phyloP scores from a whole-genome alignment of 2,797 vertebrate species.

The Eremophila alpestris region DNA sequence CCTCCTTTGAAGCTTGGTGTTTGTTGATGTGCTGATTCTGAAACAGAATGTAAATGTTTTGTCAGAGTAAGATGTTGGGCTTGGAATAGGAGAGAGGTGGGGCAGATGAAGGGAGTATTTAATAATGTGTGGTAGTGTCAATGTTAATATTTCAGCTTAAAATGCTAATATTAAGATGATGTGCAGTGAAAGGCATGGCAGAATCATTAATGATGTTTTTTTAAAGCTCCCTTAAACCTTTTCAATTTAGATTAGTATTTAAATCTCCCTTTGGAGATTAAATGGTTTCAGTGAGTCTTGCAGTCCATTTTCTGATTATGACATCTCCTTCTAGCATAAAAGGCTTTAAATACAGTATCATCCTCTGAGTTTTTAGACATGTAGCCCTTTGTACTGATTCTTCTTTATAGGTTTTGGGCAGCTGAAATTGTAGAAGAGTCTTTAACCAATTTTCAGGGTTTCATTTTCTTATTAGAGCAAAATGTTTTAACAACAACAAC shows the following conservation, averaged over 20 bases:
- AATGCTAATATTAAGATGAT: not conserved
- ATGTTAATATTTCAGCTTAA: not conserved
- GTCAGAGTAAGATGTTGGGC: not conserved
- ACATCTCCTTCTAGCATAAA: not conserved
- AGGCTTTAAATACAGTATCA: constrained; percentile 9
- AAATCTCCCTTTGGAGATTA: constrained; percentile 51
- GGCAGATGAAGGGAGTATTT: not conserved
- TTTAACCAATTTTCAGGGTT: not conserved
- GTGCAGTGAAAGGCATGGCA: not conserved
- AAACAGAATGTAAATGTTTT: not conserved
- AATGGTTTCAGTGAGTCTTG: constrained; percentile 18
- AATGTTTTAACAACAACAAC: not conserved
- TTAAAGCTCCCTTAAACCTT: constrained; percentile 37
- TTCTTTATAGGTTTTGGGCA: not conserved
- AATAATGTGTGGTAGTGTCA: not conserved
- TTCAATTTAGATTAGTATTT: constrained; percentile 61
- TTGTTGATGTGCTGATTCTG: not conserved
- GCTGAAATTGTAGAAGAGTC: not conserved
- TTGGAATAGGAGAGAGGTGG: not conserved
- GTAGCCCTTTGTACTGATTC: not conserved
- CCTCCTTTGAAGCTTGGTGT: not conserved
- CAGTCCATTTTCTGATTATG: constrained; percentile 56
- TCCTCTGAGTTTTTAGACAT: not conserved
- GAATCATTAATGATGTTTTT: not conserved
- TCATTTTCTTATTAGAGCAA: not conserved